These are phyloP conservation scores for Lysandra bellargus DNA, from an alignment of 2,888 invertebrate genomes.

Conservation along the genomic window DNA sequence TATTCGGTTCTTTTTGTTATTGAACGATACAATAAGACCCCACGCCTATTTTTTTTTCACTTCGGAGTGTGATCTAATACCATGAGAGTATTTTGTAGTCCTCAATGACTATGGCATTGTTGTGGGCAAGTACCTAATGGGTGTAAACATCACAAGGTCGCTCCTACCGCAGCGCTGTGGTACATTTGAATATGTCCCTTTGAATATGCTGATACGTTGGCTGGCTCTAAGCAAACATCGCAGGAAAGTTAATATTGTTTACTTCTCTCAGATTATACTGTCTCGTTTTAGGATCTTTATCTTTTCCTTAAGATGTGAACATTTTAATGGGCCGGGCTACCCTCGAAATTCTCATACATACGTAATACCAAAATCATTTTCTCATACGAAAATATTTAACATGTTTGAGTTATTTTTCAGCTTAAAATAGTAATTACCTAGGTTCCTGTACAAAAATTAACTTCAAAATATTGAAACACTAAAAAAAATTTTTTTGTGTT, in stretches of 20 bases:
- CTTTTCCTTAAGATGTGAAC: too few relatives aligned
- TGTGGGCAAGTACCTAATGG: constrained; percentile 4
- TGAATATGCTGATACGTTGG: not conserved
- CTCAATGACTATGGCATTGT: not conserved
- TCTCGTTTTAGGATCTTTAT: not conserved
- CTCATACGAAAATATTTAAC: too few relatives aligned
- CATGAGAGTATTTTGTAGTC: not conserved
- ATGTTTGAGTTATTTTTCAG: too few relatives aligned
- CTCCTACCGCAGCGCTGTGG: not conserved
- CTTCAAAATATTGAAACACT: too few relatives aligned
- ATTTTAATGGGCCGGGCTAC: too few relatives aligned
- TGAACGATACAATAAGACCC: not conserved
- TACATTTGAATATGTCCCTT: constrained; percentile 21
- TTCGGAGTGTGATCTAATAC: not conserved
- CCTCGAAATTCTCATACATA: too few relatives aligned
- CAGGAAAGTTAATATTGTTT: not conserved
- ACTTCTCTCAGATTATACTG: not conserved
- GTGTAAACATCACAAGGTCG: constrained; percentile 20
- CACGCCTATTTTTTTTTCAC: not conserved
- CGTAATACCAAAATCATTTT: too few relatives aligned
- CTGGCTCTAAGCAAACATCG: not conserved
- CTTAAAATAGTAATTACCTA: too few relatives aligned
- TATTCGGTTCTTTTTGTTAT: not conserved
- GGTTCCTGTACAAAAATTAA: too few relatives aligned
- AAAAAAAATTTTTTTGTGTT: too few relatives aligned